Evolutionary conservation across 2,797 vertebrate genomes (phyloP).

Genomic region (Clarias laeviceps): DNA sequence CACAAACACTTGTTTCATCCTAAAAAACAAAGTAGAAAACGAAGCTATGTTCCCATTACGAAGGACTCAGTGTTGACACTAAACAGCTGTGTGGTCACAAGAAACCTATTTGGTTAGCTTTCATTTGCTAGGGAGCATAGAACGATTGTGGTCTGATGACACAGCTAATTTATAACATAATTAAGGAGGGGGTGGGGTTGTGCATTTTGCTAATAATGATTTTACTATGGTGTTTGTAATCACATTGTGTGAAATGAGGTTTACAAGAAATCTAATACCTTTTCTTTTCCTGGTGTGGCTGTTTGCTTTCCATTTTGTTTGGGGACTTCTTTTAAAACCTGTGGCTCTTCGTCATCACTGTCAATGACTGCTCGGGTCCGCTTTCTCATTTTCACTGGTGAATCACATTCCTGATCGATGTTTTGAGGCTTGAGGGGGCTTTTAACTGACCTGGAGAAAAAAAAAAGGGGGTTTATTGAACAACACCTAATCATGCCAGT

Average conservation of each 20-base stretch:
- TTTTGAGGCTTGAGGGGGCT: constrained; percentile 78
- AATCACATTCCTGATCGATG: constrained; percentile 65
- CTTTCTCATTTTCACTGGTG: constrained; percentile 69
- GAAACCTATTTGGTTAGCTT: too few relatives aligned
- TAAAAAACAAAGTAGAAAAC: too few relatives aligned
- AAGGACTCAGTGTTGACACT: too few relatives aligned
- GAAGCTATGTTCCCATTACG: too few relatives aligned
- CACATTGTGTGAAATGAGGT: neutral
- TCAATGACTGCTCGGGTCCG: constrained; percentile 73
- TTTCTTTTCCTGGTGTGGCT: constrained; percentile 51
- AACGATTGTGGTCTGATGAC: too few relatives aligned
- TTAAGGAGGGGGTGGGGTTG: too few relatives aligned
- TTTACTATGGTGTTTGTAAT: neutral
- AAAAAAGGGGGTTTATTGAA: neutral
- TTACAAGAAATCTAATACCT: neutral
- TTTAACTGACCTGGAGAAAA: constrained; percentile 64
- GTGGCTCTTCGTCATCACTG: constrained; percentile 74
- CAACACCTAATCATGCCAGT: neutral
- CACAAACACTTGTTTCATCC: too few relatives aligned
- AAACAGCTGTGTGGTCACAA: too few relatives aligned
- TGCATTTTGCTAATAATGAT: neutral
- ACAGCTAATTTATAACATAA: too few relatives aligned
- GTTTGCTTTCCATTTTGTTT: constrained; percentile 47
- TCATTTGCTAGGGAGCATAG: too few relatives aligned
- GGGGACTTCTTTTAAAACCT: constrained; percentile 49